Base-by-base conservation (phyloP, 2,888 invertebrate species). In the Lapara coniferarum region DNA sequence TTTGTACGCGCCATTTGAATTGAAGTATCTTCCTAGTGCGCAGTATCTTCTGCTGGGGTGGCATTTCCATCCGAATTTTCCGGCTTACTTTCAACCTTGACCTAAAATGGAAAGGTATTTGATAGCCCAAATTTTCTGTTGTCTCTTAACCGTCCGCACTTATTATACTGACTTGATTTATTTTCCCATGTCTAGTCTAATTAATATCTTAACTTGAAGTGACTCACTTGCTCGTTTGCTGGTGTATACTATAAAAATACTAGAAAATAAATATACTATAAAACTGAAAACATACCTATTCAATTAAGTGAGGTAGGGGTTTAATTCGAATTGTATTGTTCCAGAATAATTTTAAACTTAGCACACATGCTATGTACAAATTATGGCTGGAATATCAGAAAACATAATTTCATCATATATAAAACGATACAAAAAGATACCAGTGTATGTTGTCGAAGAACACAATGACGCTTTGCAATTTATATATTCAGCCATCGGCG, bases 381-480 rank as follows among this genome's bases (percentile, higher is more conserved):
- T 2, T 66, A 85, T 83, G 82, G 70, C 78, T 44, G 74, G 78
- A 75, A 71, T 66, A 69, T 72, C 70, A 70, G 74, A 71, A 70
- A 75, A 74, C 53, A 67, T 68, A 68, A 56, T 73, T 46, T 16
- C 70, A 53, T 74, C 78, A 57, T 79, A 81, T 58, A 71, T 89
- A 66, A 95, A 95, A 81, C 88, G 87, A 72, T 95, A 94, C 82
- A 95, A 95, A 86, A 95, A 95, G 85, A 95, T 97, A 69, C 97
- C 97, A 16, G 94, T 97, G 72, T 96, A 96, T 84, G 94, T 97
- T 30, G 97, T 96, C 2, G 97, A 97, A 81, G 96, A 96, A 79
- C 97, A 97, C 87, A 95, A 97, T 87, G 97, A 97, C 79, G 97
- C 96, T 30, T 87, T 97, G 74, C 96, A 96, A 74, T 96, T 96